Evolutionary conservation across 2,888 invertebrate species (phyloP).

Genomic region (Drosophila falleni): DNA sequence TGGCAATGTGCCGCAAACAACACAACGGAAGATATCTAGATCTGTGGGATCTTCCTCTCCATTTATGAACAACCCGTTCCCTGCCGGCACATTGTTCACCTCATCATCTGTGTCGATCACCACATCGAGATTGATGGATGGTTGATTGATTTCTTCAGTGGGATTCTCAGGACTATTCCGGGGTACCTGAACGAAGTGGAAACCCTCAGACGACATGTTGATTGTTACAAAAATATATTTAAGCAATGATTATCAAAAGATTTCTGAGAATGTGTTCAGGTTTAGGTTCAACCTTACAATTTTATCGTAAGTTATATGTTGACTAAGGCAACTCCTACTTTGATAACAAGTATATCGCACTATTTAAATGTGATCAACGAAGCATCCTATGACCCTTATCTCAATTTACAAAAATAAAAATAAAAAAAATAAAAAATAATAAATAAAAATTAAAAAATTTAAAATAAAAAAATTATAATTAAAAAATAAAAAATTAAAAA

Average conservation of each 20-base stretch:
- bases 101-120: constrained; percentile 28
- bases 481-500: too few relatives aligned
- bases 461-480: too few relatives aligned
- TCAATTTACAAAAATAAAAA: too few relatives aligned
- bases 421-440: too few relatives aligned
- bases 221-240: not conserved
- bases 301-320: not conserved
- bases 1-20: constrained; percentile 34
- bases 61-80: not conserved
- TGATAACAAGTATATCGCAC: not conserved
- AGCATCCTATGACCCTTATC: too few relatives aligned
- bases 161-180: not conserved
- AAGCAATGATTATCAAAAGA: constrained; percentile 1
- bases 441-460: too few relatives aligned
- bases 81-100: constrained; percentile 28
- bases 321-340: not conserved
- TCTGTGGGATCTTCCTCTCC: too few relatives aligned
- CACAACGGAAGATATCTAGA: constrained; percentile 22
- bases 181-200: not conserved
- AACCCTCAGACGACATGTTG: not conserved
- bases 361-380: too few relatives aligned
- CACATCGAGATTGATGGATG: not conserved
- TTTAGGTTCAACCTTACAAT: not conserved
- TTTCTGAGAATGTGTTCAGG: constrained; percentile 19
- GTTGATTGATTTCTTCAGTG: not conserved